Evolutionary conservation across 2,888 invertebrate genomes (phyloP).

Genomic region (Macrophya annulata): DNA sequence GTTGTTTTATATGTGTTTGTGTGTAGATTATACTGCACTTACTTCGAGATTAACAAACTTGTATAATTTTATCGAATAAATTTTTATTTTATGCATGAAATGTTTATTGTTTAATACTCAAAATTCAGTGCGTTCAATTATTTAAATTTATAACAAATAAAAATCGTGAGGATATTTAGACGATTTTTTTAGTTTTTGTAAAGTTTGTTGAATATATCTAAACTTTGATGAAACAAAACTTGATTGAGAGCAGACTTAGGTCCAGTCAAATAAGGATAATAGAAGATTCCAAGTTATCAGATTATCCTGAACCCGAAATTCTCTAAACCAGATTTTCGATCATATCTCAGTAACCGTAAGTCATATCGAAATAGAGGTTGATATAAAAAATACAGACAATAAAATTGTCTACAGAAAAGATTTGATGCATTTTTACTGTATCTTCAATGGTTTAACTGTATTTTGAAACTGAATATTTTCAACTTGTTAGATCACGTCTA

Average conservation of each 20-base stretch:
- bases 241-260: too few species aligned
- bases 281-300: background rate
- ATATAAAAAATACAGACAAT: background rate
- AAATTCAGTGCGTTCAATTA: background rate
- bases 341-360: background rate
- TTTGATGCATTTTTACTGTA: background rate
- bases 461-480: background rate
- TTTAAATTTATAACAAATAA: background rate
- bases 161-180: too few species aligned
- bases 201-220: background rate
- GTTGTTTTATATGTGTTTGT: background rate
- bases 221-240: background rate
- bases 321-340: background rate
- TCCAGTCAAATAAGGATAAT: background rate
- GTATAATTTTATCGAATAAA: background rate
- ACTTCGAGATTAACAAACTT: background rate
- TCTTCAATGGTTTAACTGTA: background rate
- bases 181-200: too few species aligned
- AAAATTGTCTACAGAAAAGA: background rate
- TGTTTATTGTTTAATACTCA: background rate
- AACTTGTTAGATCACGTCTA: too few species aligned
- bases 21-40: background rate
- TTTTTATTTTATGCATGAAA: background rate
- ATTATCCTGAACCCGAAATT: background rate
- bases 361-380: background rate